Evolutionary conservation across 2,888 invertebrate species (phyloP).

Genomic region (Drosophila anomalata): DNA sequence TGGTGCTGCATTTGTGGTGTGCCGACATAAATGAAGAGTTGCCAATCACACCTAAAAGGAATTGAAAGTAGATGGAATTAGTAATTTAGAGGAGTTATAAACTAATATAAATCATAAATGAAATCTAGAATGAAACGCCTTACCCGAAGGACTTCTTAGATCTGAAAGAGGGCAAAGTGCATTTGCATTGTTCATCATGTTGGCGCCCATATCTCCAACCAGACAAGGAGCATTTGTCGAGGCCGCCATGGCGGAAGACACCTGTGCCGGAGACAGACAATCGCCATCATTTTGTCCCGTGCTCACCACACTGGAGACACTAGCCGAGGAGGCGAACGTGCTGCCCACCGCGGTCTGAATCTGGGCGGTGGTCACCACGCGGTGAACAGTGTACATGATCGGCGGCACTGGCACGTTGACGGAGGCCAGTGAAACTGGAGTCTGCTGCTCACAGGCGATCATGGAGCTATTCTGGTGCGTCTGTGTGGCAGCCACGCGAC

Average conservation of each 20-base stretch:
- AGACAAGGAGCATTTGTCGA: slow-evolving; percentile 63
- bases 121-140: neutral
- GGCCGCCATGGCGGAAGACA: slow-evolving; percentile 64
- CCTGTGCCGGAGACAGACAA: slow-evolving; percentile 62
- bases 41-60: slow-evolving; percentile 63
- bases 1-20: slow-evolving; percentile 69
- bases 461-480: slow-evolving; percentile 71
- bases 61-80: neutral
- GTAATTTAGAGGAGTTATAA: too few species aligned
- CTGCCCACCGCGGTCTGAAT: slow-evolving; percentile 83
- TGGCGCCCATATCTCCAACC: slow-evolving; percentile 52
- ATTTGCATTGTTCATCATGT: slow-evolving; percentile 54
- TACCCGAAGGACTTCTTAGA: slow-evolving; percentile 80
- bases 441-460: slow-evolving; percentile 55
- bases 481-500: slow-evolving; percentile 80
- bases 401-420: slow-evolving; percentile 79
- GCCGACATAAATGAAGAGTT: slow-evolving; percentile 79
- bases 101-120: too few species aligned
- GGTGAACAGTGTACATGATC: slow-evolving; percentile 83
- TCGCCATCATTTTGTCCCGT: slow-evolving; percentile 79
- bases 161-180: slow-evolving; percentile 60
- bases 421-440: slow-evolving; percentile 61
- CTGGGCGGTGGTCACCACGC: slow-evolving; percentile 84
- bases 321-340: slow-evolving; percentile 83
- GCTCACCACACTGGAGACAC: slow-evolving; percentile 83